Base-by-base conservation (phyloP, 2,113 vertebrate genomes). In the Erpornis zantholeuca region DNA sequence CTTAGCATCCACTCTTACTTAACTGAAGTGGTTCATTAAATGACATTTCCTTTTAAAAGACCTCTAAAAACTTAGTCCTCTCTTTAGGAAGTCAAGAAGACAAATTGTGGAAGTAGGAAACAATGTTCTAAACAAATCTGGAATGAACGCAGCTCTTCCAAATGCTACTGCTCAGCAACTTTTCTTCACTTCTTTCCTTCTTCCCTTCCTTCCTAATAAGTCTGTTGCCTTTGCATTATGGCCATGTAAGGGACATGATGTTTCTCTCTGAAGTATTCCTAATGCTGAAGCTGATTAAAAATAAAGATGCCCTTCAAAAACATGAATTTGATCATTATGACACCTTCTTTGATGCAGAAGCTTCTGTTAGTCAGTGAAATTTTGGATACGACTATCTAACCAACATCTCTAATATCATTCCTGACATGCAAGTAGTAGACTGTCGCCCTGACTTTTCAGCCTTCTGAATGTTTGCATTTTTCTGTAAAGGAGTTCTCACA, bases 21-120 rank as follows among this genome's bases (percentile, higher is more conserved):
- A 88, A 81, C 25, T 83, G 25, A 93, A 87, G 56, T 64, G 49
- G 52, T 86, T 94, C n/a, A 66, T 75, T 88, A 92, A 94, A 90
- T 42, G 60, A 64, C 36, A 78, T 50, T 83, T 90, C 45, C 69
- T 90, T 64, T 56, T 88, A 75, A 81, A 90, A 78, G 28, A 35
- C 11, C 24, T 88, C 80, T 88, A 38, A 88, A 81, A 78, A 31
- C 28, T 23, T 50, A 75, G 52, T 75, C 6, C 1, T 71, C 38
- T 61, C 85, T 71, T 91, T 64, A 83, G 56, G 31, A 92, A 83
- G 86, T 40, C 71, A 90, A 10, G 28, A 90, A 88, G 22, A 75
- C 3, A 56, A 77, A 80, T 88, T 1, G 5, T 18, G 15, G 75
- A 80, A 84, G 56, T 11, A 52, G 63, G 49, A 85, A 80, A 19